These are phyloP conservation scores for Fregetta grallaria DNA, from an alignment of 2,113 vertebrate genomes.

Conservation along the genomic window DNA sequence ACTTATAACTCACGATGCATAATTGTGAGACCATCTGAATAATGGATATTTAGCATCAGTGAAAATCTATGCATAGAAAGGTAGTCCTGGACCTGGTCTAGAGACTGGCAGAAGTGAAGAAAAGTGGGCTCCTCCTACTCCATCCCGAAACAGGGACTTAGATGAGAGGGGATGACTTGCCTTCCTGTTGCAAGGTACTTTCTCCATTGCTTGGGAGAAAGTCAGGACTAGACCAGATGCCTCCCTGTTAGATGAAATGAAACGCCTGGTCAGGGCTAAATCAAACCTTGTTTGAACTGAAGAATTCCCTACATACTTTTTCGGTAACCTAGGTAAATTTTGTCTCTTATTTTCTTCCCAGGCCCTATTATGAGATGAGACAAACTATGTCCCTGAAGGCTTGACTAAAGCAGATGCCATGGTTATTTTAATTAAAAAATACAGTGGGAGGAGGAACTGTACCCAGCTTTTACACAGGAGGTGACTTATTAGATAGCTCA, in stretches of 20 bases:
- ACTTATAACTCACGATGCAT: neutral
- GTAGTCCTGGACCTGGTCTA: neutral
- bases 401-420: neutral
- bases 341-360: neutral
- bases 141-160: neutral
- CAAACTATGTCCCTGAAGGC: neutral
- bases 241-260: neutral
- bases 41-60: neutral
- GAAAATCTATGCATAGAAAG: neutral
- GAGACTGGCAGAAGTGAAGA: neutral
- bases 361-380: neutral
- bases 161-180: neutral
- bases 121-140: neutral
- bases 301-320: neutral
- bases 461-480: slow-evolving; percentile 8
- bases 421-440: slow-evolving; percentile 28
- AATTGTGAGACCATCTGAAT: neutral
- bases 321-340: neutral
- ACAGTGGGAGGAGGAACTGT: neutral
- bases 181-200: neutral
- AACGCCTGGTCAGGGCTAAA: neutral
- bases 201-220: neutral
- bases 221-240: neutral
- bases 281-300: neutral
- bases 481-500: slow-evolving; percentile 24